Evolutionary conservation across 2,797 vertebrate species (phyloP), one percentile per base, ranked within the genome.

Genomic region (Atherinosoma microstoma): DNA sequence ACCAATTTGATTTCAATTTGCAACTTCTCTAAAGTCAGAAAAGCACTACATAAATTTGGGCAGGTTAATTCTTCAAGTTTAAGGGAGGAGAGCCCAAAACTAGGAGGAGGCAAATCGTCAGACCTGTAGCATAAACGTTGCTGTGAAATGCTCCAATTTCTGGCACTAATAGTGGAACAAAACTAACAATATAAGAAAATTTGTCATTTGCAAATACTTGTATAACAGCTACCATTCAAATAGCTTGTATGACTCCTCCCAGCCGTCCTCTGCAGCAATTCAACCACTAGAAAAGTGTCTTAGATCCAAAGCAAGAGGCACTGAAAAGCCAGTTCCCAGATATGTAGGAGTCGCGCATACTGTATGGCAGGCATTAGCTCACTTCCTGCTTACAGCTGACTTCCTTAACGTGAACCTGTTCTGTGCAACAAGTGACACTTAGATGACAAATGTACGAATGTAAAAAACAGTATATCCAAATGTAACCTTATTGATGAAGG

Each of bases 331-430:
- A 24, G 32, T 10, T 63, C 16, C 16, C 49, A 64, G n/a, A 64
- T 15, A 57, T 22, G 32, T 40, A 13, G 6, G 49, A 56, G 47
- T 79, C 66, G 70, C 59, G 24, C 12, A 66, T 16, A 58, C 36
- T 67, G 34, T 27, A 73, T 53, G 80, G 84, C 76, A 77, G 40
- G 0, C 18, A 36, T 69, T 68, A 24, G 6, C 40, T 70, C 64
- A 89, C 88, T 92, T 91, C 92, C 89, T 89, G 78, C 73, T 81
- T 61, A 16, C 63, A 85, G 47, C 58, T 68, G 73, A 87, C 90
- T 90, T 89, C 86, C 85, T 83, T 59, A 67, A 75, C 38, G 11
- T 61, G 59, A 75, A 72, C 58, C 1, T 54, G 18, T 29, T 59
- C n/a, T 1, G n/a, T 0, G 7, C 70, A 71, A 38, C 15, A 22